Base-by-base conservation (phyloP, 1,140 invertebrate species). In the Drosophila persimilis region DNA sequence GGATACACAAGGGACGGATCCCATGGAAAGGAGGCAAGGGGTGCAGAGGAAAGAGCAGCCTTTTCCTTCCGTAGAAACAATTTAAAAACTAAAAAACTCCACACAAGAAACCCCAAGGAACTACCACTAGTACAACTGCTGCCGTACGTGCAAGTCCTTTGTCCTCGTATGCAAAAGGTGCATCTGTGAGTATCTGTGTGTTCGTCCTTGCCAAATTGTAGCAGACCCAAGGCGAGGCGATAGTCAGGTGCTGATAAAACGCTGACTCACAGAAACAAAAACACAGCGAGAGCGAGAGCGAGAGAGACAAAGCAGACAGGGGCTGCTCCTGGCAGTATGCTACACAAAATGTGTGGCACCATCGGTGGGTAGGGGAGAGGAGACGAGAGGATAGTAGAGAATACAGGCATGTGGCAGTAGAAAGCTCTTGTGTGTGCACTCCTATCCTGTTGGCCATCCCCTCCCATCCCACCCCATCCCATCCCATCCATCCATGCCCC, bases 151-250 rank as follows among this genome's bases (percentile, higher is more conserved):
- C 65, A 39, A 11, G 67, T 69, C 65, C 65, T 56, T 47, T 39
- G 35, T 39, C 35, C 11, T 39, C 35, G 11, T 13, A 39, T 39
- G 35, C 11, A 39, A 39, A 39, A 39, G 35, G 35, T 39, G 15
- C 29, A 9, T 13, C 13, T 1, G 46, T 43, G 31, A 45, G 24
- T 59, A 35, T 47, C 31, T 39, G 43, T 43, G 52, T 45, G 65
- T 58, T 45, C 70, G 75, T 86, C 81, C 83, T 86, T 86, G 81
- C 81, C 81, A 57, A 88, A 86, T 62, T 77, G 58, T 54, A 59
- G 47, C 45, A 48, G 29, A 62, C 57, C 50, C 60, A 85, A 80
- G 76, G 76, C 80, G 67, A 84, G 35, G 55, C 72, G 77, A 86
- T 77, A 85, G 71, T 48, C 51, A 62, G 57, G 70, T 53, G 31